These are phyloP conservation scores for Drosophila differens DNA, from an alignment of 2,888 invertebrate genomes.

Conservation along the genomic window DNA sequence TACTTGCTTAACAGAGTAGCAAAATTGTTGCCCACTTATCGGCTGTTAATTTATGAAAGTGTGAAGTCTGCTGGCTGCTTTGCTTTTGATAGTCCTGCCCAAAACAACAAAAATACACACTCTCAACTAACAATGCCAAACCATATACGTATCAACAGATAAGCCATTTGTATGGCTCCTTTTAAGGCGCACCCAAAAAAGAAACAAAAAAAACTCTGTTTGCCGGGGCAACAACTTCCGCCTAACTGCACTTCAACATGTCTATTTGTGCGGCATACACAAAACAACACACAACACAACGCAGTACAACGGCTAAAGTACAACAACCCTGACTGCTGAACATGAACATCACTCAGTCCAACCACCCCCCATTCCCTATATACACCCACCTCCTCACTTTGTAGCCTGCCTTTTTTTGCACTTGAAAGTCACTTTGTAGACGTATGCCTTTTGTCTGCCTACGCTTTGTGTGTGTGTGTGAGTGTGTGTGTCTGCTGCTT, in stretches of 20 bases:
- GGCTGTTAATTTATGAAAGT: constrained; percentile 48
- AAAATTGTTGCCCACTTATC: constrained; percentile 47
- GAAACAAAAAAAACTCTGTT: constrained; percentile 15
- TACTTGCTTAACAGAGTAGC: neutral
- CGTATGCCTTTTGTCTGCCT: constrained; percentile 74
- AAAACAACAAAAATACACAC: neutral
- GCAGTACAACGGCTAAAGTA: constrained; percentile 45
- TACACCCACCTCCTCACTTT: neutral
- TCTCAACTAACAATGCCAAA: constrained; percentile 13
- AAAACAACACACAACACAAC: constrained; percentile 48
- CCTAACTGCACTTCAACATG: constrained; percentile 70
- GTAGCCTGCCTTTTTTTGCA: constrained; percentile 44
- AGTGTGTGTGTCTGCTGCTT: constrained; percentile 44
- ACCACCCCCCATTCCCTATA: neutral
- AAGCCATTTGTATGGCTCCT: constrained; percentile 34
- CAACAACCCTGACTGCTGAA: constrained; percentile 61
- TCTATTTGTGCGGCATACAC: constrained; percentile 50
- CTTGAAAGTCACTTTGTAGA: constrained; percentile 64
- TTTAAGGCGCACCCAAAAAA: constrained; percentile 20
- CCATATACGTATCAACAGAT: constrained; percentile 40
- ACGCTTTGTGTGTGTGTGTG: constrained; percentile 14
- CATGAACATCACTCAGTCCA: constrained; percentile 49
- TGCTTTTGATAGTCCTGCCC: neutral
- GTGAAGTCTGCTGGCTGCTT: constrained; percentile 2
- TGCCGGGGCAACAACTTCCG: constrained; percentile 67